Evolutionary conservation across 1,140 invertebrate genomes (phyloP).

Genomic region (Heterodera schachtii): DNA sequence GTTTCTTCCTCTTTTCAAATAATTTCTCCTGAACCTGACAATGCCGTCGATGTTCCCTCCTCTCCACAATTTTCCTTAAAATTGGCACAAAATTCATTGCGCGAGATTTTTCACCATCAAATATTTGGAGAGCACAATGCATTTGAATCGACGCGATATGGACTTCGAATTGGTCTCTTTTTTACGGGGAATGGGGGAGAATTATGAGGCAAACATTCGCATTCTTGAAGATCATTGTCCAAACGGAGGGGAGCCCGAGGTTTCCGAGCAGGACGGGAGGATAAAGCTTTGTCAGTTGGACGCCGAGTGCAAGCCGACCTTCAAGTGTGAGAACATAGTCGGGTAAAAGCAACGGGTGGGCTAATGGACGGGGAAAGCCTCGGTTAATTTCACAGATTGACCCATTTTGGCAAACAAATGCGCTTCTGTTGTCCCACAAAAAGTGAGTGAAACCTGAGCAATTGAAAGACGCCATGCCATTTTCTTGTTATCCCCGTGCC

Average conservation of each 20-base stretch:
- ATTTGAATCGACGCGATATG: not conserved
- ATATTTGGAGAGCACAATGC: not conserved
- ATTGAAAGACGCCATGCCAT: not conserved
- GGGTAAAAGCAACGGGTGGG: not conserved
- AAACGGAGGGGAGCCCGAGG: constrained; percentile 16
- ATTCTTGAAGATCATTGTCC: not conserved
- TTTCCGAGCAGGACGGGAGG: not conserved
- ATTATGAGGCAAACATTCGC: too few relatives aligned
- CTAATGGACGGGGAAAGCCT: not conserved
- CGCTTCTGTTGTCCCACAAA: constrained; percentile 37
- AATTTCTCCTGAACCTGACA: too few relatives aligned
- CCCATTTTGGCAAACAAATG: constrained; percentile 33
- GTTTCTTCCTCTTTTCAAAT: too few relatives aligned
- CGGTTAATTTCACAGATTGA: constrained; percentile 11
- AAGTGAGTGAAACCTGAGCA: constrained; percentile 23
- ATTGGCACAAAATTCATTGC: too few relatives aligned
- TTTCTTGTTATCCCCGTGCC: not conserved
- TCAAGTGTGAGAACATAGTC: constrained; percentile 4
- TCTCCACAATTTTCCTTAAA: too few relatives aligned
- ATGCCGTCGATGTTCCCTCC: too few relatives aligned
- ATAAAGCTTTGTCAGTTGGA: constrained; percentile 18
- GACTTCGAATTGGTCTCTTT: not conserved
- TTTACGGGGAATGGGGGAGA: too few relatives aligned
- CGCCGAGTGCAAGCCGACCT: constrained; percentile 17
- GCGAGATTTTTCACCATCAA: too few relatives aligned